phyloP scores from a whole-genome alignment of 2,888 invertebrate genomes.

The Phyllotreta cruciferae region DNA sequence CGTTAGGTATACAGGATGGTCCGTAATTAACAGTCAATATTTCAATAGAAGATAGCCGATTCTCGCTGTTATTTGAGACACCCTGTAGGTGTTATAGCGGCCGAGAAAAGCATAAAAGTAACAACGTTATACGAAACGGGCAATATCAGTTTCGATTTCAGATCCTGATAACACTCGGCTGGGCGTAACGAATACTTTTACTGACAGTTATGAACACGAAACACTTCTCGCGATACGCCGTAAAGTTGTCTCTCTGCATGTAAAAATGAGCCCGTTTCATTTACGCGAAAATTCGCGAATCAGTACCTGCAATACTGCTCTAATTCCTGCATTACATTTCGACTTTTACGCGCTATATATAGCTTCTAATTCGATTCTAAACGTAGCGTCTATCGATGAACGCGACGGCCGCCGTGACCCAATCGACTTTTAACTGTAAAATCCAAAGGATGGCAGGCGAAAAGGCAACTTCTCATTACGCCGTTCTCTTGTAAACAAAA shows the following conservation, averaged over 20 bases:
- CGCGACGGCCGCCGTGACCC: constrained; percentile 12
- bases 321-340: too few relatives aligned
- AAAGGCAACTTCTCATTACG: constrained; percentile 17
- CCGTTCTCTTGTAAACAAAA: constrained; percentile 19
- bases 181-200: constrained; percentile 34
- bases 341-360: background rate
- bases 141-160: constrained; percentile 35
- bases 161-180: constrained; percentile 19
- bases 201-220: constrained; percentile 32
- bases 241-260: constrained; percentile 16
- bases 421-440: constrained; percentile 31
- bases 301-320: too few relatives aligned
- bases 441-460: constrained; percentile 11
- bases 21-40: too few relatives aligned
- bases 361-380: too few relatives aligned
- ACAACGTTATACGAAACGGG: background rate
- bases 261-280: constrained; percentile 28
- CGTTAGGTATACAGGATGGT: too few relatives aligned
- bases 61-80: too few relatives aligned
- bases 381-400: too few relatives aligned
- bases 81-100: too few relatives aligned
- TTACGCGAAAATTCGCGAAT: constrained; percentile 19
- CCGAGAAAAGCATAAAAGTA: constrained; percentile 8
- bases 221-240: constrained; percentile 27
- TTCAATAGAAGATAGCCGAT: too few relatives aligned